Percentiles rank a stretch among this genome's conserved stretches.
These are phyloP conservation scores for Pachyramphus minor DNA, from an alignment of 2,113 vertebrate genomes.

Conservation along the genomic window DNA sequence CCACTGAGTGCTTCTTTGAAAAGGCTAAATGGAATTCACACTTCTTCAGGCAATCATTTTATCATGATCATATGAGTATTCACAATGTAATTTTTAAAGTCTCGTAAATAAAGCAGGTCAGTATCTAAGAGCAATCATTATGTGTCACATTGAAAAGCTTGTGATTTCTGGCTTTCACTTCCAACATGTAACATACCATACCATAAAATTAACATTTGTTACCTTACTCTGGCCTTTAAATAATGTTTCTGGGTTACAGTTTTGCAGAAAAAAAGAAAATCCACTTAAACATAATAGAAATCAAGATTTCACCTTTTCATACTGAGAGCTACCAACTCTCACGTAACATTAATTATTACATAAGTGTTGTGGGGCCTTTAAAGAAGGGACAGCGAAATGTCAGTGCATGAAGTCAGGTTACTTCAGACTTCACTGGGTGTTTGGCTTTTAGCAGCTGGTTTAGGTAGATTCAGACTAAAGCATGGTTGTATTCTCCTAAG, in stretches of 20 bases:
- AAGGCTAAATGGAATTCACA: conserved; percentile 55
- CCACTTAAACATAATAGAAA: conserved; percentile 38
- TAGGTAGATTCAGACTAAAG: neutral
- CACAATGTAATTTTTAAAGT: conserved; percentile 16
- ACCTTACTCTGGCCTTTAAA: conserved; percentile 5
- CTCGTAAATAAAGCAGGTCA: conserved; percentile 30
- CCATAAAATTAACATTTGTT: conserved; percentile 38
- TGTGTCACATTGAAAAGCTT: conserved; percentile 3
- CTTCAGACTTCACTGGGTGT: neutral
- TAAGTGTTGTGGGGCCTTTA: neutral
- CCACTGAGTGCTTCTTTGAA: conserved; percentile 42
- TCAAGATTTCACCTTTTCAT: conserved; percentile 6
- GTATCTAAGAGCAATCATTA: conserved; percentile 26
- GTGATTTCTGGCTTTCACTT: conserved; percentile 48
- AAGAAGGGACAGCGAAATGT: neutral
- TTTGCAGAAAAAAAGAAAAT: neutral
- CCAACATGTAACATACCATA: neutral
- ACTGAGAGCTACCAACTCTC: neutral
- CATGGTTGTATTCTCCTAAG: neutral
- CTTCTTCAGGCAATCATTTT: conserved; percentile 28
- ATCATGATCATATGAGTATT: conserved; percentile 50
- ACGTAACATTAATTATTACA: neutral
- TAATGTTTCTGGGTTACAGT: neutral
- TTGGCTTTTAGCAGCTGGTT: neutral
- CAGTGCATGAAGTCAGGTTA: neutral